phyloP scores from a whole-genome alignment of 2,113 vertebrate genomes.

The Sclerurus mexicanus region DNA sequence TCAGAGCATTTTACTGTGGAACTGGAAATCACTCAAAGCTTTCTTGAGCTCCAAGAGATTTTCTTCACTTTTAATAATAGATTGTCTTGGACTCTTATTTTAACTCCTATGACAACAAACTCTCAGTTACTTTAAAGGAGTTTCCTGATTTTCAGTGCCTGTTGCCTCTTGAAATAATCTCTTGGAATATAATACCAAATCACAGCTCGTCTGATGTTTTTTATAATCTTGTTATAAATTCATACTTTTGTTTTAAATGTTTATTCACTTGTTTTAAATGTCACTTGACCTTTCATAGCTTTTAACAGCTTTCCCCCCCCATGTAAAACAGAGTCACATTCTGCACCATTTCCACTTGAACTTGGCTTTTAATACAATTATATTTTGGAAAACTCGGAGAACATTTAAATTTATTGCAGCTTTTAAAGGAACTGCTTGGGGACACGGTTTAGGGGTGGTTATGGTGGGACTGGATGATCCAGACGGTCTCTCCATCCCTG shows the following conservation, averaged over 20 bases:
- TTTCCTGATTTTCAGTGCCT: background rate
- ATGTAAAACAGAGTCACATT: background rate
- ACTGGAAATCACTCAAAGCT: background rate
- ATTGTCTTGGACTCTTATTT: background rate
- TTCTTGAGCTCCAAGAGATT: background rate
- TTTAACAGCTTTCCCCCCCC: background rate
- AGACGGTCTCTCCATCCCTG: background rate
- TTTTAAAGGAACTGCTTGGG: background rate
- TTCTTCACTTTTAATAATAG: background rate
- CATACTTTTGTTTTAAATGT: background rate
- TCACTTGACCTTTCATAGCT: background rate
- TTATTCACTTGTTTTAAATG: background rate
- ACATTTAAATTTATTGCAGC: accelerated
- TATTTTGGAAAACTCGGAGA: background rate
- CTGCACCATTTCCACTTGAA: background rate
- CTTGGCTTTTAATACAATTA: background rate
- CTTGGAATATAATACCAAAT: background rate
- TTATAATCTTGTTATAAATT: background rate
- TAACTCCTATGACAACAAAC: background rate
- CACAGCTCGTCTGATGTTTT: background rate
- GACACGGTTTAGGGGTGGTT: no score
- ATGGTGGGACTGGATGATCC: background rate
- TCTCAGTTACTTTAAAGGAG: background rate
- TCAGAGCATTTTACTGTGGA: background rate
- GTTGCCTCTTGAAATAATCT: background rate